A percentile compares a stretch with the other conserved stretches of the same genome.
These are phyloP conservation scores for Neogobius melanostomus DNA, from an alignment of 2,113 vertebrate species.

Conservation along the genomic window DNA sequence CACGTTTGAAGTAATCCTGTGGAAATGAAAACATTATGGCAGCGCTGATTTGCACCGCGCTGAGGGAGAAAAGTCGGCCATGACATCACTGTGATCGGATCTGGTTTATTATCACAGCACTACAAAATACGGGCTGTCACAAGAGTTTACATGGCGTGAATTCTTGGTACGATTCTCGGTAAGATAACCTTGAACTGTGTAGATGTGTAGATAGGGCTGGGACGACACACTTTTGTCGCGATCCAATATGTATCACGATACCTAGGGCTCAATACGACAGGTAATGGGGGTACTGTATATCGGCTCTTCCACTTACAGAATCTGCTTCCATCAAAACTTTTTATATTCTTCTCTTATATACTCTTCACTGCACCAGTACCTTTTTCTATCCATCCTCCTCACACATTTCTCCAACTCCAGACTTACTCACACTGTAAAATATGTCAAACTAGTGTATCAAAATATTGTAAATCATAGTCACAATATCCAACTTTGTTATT, in stretches of 20 bases:
- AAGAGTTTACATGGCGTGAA: not conserved
- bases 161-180: too few species aligned
- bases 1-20: slow-evolving; percentile 35
- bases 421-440: not conserved
- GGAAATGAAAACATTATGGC: slow-evolving; percentile 45
- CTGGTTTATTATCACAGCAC: slow-evolving; percentile 1
- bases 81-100: slow-evolving; percentile 35
- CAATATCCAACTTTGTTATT: not conserved
- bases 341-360: too few species aligned
- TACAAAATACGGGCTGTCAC: not conserved
- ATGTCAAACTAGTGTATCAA: not conserved
- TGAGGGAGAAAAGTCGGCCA: slow-evolving; percentile 16
- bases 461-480: not conserved
- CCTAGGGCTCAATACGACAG: too few species aligned
- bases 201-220: too few species aligned
- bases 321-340: too few species aligned
- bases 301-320: too few species aligned
- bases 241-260: too few species aligned
- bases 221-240: too few species aligned
- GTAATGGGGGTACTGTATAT: too few species aligned
- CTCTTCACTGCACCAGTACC: too few species aligned
- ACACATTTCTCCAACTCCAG: not conserved
- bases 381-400: not conserved
- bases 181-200: too few species aligned
- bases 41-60: slow-evolving; percentile 17